A percentile compares a stretch with the other conserved stretches of the same genome.
Conservation (phyloP, 2,113 vertebrate genomes). For the Petromus typicus region DNA sequence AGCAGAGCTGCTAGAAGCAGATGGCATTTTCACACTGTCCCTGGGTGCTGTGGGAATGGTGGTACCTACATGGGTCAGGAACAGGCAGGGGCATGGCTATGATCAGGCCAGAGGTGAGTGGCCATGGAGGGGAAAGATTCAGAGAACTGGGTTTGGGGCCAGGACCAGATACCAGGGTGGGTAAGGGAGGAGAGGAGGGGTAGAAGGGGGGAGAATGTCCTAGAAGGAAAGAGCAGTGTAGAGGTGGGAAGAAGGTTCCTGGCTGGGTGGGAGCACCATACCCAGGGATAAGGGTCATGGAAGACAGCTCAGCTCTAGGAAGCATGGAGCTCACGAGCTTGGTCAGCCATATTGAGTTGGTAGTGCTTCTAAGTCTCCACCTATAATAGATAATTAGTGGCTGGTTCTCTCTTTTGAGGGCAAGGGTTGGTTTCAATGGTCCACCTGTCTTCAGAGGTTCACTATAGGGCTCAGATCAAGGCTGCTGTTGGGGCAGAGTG, state of each 20-base stretch:
- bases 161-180: not conserved
- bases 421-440: not conserved
- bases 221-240: not conserved
- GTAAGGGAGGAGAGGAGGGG: not conserved
- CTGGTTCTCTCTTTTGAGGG: not conserved
- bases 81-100: too few relatives aligned
- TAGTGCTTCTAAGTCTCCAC: not conserved
- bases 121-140: not conserved
- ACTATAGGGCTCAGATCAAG: not conserved
- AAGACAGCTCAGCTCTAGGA: not conserved
- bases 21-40: not conserved
- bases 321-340: not conserved
- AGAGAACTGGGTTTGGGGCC: too few relatives aligned
- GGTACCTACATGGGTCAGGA: not conserved
- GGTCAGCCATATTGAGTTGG: not conserved
- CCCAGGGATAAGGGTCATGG: not conserved
- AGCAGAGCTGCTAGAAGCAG: fast-evolving
- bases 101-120: too few relatives aligned
- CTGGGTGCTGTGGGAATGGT: not conserved
- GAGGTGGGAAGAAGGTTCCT: not conserved
- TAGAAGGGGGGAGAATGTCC: not conserved
- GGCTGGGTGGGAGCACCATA: not conserved
- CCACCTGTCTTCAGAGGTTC: not conserved
- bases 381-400: not conserved
- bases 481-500: not conserved